Evolutionary conservation across 2,113 vertebrate genomes (phyloP), one percentile per base, ranked within the genome.

Genomic region (Lophius piscatorius): DNA sequence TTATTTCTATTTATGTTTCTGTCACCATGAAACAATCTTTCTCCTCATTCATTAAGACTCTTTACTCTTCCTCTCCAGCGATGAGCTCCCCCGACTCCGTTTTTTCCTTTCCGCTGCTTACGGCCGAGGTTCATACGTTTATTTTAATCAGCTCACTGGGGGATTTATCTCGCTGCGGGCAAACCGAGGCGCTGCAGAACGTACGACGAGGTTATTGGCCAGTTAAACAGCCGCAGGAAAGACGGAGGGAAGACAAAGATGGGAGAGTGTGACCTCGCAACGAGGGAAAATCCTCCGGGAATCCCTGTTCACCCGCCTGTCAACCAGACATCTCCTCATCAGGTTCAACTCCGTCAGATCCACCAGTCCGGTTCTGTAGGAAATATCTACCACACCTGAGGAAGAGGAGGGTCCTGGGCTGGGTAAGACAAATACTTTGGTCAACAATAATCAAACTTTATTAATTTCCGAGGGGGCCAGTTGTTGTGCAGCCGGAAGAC

Each of bases 1-100:
- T 91, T 90, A 90, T 84, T 81, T 87, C 78, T 85, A 84, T 88
- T 84, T 83, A 75, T 84, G 70, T 66, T 63, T 69, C 68, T 70
- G 78, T 81, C 70, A 70, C 64, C 48, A 40, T 47, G 68, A 54
- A 78, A 47, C 74, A 40, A 49, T 38, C 47, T 63, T 58, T 45
- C 74, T 71, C 64, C 73, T 40, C 54, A 56, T 85, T 86, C 83
- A 88, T 89, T 89, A 88, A 63, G 71, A 41, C 69, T 77, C 75
- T 85, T 85, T 83, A 78, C 75, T 81, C 74, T 67, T 68, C 51
- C 75, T 78, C 77, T 84, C 76, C 70, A 18, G 73, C 70, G 85
- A 75, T 67, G 78, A 83, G 77, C 49, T 87, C 88, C 83, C 87
- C 9, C 1, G 74, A 56, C 84, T 69, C 84, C 47, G 2, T 78